phyloP scores from a whole-genome alignment of 1,140 invertebrate genomes.

The Mesaphorura yosii region DNA sequence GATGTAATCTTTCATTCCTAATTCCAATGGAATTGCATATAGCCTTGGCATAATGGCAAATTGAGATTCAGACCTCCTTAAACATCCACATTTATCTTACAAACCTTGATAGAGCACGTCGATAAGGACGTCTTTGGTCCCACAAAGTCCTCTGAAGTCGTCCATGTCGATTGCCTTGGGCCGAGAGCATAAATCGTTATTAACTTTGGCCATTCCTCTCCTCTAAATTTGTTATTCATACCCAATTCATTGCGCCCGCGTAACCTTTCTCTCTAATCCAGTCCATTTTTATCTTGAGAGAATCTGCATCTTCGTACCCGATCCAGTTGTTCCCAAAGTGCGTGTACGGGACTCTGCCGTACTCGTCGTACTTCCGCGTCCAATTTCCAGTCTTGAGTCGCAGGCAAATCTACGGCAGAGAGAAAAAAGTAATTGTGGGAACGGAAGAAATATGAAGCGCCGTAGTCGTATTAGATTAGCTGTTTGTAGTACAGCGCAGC shows the following conservation, averaged over 20 bases:
- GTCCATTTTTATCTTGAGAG: conserved; percentile 72
- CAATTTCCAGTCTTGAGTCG: conserved; percentile 56
- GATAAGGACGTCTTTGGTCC: conserved; percentile 55
- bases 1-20: conserved; percentile 53
- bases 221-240: no score
- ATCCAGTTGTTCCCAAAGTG: conserved; percentile 27
- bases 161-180: conserved; percentile 83
- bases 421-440: conserved; percentile 8
- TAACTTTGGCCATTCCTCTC: no score
- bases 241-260: conserved; percentile 77
- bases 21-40: conserved; percentile 17
- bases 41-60: conserved; percentile 5
- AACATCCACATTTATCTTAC: background rate
- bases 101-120: conserved; percentile 56
- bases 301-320: conserved; percentile 28
- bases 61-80: conserved; percentile 36
- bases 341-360: conserved; percentile 52
- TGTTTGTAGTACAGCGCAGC: no score
- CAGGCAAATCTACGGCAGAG: conserved; percentile 70
- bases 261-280: conserved; percentile 69
- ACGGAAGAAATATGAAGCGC: no score
- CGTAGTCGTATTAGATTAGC: no score
- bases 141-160: conserved; percentile 65
- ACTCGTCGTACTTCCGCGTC: conserved; percentile 68
- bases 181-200: background rate